A percentile compares a stretch with the other conserved stretches of the same genome.
phyloP scores from a whole-genome alignment of 2,888 invertebrate genomes.

The Eledona agricola region DNA sequence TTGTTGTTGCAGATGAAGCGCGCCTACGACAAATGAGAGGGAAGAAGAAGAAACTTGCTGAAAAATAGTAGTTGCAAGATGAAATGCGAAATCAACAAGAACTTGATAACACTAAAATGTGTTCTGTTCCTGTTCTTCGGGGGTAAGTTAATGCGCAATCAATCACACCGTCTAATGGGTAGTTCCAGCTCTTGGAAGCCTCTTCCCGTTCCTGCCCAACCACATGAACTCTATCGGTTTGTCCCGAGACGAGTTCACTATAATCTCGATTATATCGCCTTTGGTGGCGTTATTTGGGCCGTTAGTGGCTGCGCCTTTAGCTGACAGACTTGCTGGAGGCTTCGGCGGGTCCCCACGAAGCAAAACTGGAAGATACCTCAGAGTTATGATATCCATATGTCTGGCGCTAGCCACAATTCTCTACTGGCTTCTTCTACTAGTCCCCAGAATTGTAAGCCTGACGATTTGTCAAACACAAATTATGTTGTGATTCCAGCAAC shows the following conservation, averaged over 20 bases:
- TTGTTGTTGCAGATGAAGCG: no score
- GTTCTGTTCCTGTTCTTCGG: constrained; percentile 84
- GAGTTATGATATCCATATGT: constrained; percentile 74
- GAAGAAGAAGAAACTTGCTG: constrained; percentile 38
- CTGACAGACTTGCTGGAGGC: constrained; percentile 73
- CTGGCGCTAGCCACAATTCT: constrained; percentile 74
- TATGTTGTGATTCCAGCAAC: constrained; percentile 59
- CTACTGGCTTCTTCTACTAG: constrained; percentile 72
- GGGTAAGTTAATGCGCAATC: constrained; percentile 65
- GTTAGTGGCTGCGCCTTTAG: constrained; percentile 77
- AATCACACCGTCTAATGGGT: constrained; percentile 6
- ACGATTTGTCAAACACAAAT: neutral
- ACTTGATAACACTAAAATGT: constrained; percentile 80
- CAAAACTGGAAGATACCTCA: constrained; percentile 70
- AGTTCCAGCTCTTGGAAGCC: constrained; percentile 77
- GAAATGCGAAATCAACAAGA: constrained; percentile 65
- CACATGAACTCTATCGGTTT: constrained; percentile 81
- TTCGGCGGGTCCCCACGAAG: constrained; percentile 56
- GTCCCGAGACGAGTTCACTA: constrained; percentile 76
- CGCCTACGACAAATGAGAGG: constrained; percentile 27
- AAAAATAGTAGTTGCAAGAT: constrained; percentile 23
- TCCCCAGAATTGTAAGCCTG: constrained; percentile 70
- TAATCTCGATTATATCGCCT: constrained; percentile 82
- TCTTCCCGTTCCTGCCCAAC: constrained; percentile 82
- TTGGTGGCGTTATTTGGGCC: constrained; percentile 83